Conservation (phyloP, 2,888 invertebrate genomes). For the Brenthis hecate region DNA sequence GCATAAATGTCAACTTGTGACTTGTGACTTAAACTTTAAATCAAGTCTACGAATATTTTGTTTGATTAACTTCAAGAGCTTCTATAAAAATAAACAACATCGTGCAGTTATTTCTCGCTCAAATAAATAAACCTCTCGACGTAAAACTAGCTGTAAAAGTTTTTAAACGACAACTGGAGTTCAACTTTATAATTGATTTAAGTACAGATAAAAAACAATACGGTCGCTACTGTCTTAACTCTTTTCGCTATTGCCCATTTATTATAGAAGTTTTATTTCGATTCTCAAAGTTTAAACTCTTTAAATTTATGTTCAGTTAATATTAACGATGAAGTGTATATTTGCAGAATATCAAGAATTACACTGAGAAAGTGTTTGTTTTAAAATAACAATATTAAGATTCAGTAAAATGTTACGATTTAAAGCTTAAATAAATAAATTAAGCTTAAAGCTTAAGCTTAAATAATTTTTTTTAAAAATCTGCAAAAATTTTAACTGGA, state of each 20-base stretch:
- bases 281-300: no score
- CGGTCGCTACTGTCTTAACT: conserved; percentile 25
- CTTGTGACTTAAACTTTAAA: neutral
- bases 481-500: no score
- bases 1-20: no score
- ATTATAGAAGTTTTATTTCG: neutral
- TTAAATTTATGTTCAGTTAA: no score
- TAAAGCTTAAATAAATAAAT: no score
- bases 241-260: conserved; percentile 9
- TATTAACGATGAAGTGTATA: no score
- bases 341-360: no score
- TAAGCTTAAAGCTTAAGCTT: no score
- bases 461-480: no score
- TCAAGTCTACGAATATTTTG: neutral
- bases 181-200: conserved; percentile 42
- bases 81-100: conserved; percentile 7
- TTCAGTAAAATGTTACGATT: no score
- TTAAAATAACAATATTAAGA: no score
- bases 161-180: conserved; percentile 18
- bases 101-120: conserved; percentile 22
- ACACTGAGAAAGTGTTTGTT: no score
- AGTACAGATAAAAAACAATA: conserved; percentile 34
- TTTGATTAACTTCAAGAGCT: neutral
- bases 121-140: conserved; percentile 25
- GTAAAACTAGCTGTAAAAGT: conserved; percentile 24